Conservation (phyloP, 2,797 vertebrate species). For the Chloroceryle amazona region DNA sequence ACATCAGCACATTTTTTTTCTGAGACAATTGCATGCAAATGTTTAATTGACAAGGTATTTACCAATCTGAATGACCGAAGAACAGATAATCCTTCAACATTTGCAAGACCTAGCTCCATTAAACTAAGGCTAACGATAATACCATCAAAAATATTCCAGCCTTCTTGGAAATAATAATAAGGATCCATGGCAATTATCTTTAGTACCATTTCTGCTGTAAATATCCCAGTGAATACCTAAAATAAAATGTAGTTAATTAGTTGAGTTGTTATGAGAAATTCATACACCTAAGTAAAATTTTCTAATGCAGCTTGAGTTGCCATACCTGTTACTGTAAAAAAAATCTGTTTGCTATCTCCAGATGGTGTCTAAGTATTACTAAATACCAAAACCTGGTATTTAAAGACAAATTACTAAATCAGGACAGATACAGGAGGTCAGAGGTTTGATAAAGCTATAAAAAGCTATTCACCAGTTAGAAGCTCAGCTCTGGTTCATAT, state of each 20-base stretch:
- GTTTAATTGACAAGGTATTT: slow-evolving; percentile 67
- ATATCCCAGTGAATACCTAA: slow-evolving; percentile 96
- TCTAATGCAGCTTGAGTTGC: background rate
- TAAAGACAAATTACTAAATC: background rate
- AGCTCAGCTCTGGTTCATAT: background rate
- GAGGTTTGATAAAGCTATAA: background rate
- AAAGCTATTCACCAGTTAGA: background rate
- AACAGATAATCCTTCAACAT: slow-evolving; percentile 90
- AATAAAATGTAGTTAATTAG: slow-evolving; percentile 3
- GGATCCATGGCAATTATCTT: slow-evolving; percentile 97
- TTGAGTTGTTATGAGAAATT: background rate
- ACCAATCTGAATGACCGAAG: slow-evolving; percentile 97
- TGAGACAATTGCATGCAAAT: background rate
- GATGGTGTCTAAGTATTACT: background rate
- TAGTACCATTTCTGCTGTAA: slow-evolving; percentile 97
- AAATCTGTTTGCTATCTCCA: background rate
- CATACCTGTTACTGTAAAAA: background rate
- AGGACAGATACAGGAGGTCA: background rate
- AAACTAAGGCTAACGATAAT: slow-evolving; percentile 95
- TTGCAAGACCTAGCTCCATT: slow-evolving; percentile 89
- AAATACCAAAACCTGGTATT: background rate
- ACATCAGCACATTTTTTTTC: background rate
- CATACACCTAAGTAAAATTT: background rate
- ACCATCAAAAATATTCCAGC: slow-evolving; percentile 98
- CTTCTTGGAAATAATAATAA: slow-evolving; percentile 95